phyloP scores from a whole-genome alignment of 2,797 vertebrate species.

The Holocentrus rufus region DNA sequence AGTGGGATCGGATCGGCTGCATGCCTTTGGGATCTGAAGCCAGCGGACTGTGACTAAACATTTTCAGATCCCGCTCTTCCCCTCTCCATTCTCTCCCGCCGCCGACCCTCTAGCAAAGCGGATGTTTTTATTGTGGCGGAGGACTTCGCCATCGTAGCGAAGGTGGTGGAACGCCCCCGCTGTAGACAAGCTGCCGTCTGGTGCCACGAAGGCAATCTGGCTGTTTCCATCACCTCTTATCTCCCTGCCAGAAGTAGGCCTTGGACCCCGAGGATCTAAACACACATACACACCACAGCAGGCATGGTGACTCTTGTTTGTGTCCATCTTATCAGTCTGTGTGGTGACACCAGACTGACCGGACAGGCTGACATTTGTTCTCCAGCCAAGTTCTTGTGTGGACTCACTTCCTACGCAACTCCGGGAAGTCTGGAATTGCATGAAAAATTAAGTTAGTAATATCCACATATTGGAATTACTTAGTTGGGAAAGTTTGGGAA shows the following conservation, averaged over 20 bases:
- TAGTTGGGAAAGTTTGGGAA: too few relatives aligned
- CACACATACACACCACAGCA: neutral
- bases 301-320: neutral
- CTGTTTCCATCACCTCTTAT: constrained; percentile 39
- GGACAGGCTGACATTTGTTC: constrained; percentile 46
- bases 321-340: constrained; percentile 3
- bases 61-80: constrained; percentile 7
- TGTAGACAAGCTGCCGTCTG: neutral
- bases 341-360: constrained; percentile 23
- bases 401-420: constrained; percentile 8
- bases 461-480: too few relatives aligned
- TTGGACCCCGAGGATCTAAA: constrained; percentile 22
- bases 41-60: constrained; percentile 41
- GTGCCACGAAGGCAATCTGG: constrained; percentile 14
- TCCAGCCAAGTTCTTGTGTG: neutral
- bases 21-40: constrained; percentile 30
- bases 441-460: too few relatives aligned
- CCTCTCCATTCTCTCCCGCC: neutral
- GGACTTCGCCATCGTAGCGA: neutral
- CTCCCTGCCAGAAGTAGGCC: constrained; percentile 51
- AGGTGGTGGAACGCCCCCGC: constrained; percentile 19
- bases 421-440: too few relatives aligned
- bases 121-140: constrained; percentile 1
- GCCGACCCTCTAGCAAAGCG: constrained; percentile 14
- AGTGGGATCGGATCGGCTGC: constrained; percentile 15